phyloP scores from a whole-genome alignment of 1,140 invertebrate species.

The Ips nitidus region DNA sequence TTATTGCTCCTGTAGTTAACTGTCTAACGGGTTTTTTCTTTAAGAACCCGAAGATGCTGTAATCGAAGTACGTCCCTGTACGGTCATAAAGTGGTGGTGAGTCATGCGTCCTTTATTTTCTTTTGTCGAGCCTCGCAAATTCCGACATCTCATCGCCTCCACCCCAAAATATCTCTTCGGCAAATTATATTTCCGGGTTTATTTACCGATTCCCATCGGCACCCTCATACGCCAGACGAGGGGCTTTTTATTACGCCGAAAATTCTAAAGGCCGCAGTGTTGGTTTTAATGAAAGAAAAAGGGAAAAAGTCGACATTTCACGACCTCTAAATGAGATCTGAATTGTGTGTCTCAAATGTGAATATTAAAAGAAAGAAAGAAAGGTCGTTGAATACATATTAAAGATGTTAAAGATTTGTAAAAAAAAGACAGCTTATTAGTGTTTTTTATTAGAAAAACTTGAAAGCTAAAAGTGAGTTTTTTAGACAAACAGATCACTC shows the following conservation, averaged over 20 bases:
- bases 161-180: not conserved
- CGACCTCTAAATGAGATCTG: not conserved
- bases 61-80: not conserved
- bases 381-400: too few species aligned
- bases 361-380: too few species aligned
- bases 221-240: not conserved
- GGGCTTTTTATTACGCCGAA: not conserved
- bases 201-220: not conserved
- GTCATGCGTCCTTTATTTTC: constrained; percentile 9
- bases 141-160: constrained; percentile 4
- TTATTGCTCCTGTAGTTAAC: not conserved
- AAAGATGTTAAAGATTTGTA: too few species aligned
- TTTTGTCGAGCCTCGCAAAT: not conserved
- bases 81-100: constrained; percentile 1
- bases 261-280: constrained; percentile 1
- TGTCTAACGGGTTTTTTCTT: not conserved
- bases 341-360: too few species aligned
- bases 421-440: too few species aligned
- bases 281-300: not conserved
- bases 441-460: too few species aligned
- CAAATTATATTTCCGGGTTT: constrained; percentile 4
- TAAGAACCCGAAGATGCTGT: not conserved
- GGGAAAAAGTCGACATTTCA: not conserved
- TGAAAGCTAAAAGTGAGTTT: too few species aligned
- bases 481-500: too few species aligned